phyloP scores from a whole-genome alignment of 2,888 invertebrate species.

The Apoda limacodes region DNA sequence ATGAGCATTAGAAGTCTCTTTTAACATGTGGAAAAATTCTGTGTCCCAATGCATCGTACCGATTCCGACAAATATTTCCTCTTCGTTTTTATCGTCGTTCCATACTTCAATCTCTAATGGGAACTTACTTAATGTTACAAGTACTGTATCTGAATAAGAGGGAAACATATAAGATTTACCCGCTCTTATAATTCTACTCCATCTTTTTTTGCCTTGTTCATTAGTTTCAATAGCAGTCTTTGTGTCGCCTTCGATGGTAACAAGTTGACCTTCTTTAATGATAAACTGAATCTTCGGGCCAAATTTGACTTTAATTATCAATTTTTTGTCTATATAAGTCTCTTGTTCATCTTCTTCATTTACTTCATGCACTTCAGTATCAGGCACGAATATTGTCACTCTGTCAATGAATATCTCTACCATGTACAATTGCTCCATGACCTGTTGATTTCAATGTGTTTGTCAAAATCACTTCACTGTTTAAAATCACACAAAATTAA shows the following conservation, averaged over 20 bases:
- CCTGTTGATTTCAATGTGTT: conserved; percentile 51
- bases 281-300: conserved; percentile 60
- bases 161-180: conserved; percentile 69
- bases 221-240: conserved; percentile 45
- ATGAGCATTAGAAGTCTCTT: conserved; percentile 41
- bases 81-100: conserved; percentile 50
- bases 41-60: conserved; percentile 56
- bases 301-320: conserved; percentile 58
- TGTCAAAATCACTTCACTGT: conserved; percentile 38
- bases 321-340: conserved; percentile 46
- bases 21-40: conserved; percentile 58
- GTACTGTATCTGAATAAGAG: conserved; percentile 52
- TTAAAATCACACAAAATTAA: neutral
- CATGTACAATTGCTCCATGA: conserved; percentile 69
- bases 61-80: conserved; percentile 50
- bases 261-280: conserved; percentile 56
- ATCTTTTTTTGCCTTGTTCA: conserved; percentile 39
- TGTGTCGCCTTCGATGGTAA: conserved; percentile 28
- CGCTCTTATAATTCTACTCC: conserved; percentile 48
- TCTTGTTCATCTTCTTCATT: conserved; percentile 32
- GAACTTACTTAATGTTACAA: conserved; percentile 48
- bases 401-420: conserved; percentile 68
- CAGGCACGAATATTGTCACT: conserved; percentile 48
- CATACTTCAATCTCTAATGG: conserved; percentile 63
- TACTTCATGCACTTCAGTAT: too few relatives aligned